Evolutionary conservation across 23 tunicate genomes (phyloP), one percentile per base, ranked within the genome.

Genomic region (Ciona savignyi): DNA sequence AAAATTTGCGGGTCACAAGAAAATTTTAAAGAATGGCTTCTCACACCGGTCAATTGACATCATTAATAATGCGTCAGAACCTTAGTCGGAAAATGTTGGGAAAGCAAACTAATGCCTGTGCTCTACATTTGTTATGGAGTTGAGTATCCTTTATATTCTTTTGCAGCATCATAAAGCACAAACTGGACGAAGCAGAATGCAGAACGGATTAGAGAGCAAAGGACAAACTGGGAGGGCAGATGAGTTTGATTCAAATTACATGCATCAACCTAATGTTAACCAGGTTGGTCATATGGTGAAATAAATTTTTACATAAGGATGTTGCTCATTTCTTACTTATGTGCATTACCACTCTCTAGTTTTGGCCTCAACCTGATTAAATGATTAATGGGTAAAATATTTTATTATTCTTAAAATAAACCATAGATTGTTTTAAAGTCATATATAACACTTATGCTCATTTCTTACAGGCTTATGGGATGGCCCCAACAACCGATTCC

Each of bases 401-500:
- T 49, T 15, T 20, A 49, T 15, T 20, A 15, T 49, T 61, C 27
- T 28, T 3, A 23, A 23, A 61, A 61, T 61, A 28, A 11, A 27
- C 24, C 25, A 3, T 2, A 27, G 24, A 61, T 49, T 49, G 61
- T 49, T 49, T 49, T 49, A 20, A 61, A 2, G n/a, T n/a, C n/a
- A n/a, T n/a, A n/a, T n/a, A n/a, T n/a, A n/a, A n/a, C n/a, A n/a
- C n/a, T n/a, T n/a, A n/a, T n/a, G n/a, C n/a, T n/a, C n/a, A n/a
- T n/a, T n/a, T n/a, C n/a, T n/a, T 65, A 3, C 30, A 81, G 85
- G 48, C 77, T 62, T 81, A 81, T 81, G 85, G 85, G 29, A 81
- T 81, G 78, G 73, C 85, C 23, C 86, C 82, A 28, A 74, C 95
- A 9, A 81, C 80, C 23, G 95, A 87, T 28, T 76, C 81, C 19